Percentiles rank a stretch among this genome's conserved stretches.
These are phyloP conservation scores for Parambassis ranga DNA, from an alignment of 2,797 vertebrate genomes.

Conservation along the genomic window DNA sequence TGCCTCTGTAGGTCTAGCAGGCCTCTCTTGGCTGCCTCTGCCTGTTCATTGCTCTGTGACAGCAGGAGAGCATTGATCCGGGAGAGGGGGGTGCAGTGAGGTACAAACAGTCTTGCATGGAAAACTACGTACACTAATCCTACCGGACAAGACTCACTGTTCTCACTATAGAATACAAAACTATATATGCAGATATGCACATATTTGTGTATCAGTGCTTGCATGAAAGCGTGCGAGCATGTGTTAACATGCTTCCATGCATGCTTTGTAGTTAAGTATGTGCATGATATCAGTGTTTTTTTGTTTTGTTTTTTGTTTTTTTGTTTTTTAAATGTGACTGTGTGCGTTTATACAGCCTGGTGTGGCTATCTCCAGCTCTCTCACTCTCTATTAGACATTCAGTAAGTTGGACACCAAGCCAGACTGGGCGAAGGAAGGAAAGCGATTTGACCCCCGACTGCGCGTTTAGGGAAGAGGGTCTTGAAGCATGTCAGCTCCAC, in stretches of 20 bases:
- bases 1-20: slow-evolving; percentile 56
- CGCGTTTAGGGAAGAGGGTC: slow-evolving; percentile 71
- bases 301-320: not conserved
- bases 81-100: slow-evolving; percentile 50
- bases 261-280: slow-evolving; percentile 33
- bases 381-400: slow-evolving; percentile 64
- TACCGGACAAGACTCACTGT: slow-evolving; percentile 43
- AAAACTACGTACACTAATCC: slow-evolving; percentile 50
- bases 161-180: slow-evolving; percentile 31
- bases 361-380: slow-evolving; percentile 41
- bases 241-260: slow-evolving; percentile 47
- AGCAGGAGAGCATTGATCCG: slow-evolving; percentile 73
- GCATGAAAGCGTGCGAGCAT: slow-evolving; percentile 29
- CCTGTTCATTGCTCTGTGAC: slow-evolving; percentile 73
- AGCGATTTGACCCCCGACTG: slow-evolving; percentile 79
- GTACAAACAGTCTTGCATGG: slow-evolving; percentile 57
- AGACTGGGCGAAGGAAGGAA: slow-evolving; percentile 65
- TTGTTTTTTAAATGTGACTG: not conserved
- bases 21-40: slow-evolving; percentile 63
- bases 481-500: slow-evolving; percentile 82
- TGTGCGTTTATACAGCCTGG: slow-evolving; percentile 22
- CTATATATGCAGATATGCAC: slow-evolving; percentile 44
- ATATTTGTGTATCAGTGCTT: slow-evolving; percentile 19
- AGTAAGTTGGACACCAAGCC: slow-evolving; percentile 72
- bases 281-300: slow-evolving; percentile 15